Evolutionary conservation across 2,113 vertebrate genomes (phyloP), one percentile per base, ranked within the genome.

Genomic region (Mandrillus leucophaeus): DNA sequence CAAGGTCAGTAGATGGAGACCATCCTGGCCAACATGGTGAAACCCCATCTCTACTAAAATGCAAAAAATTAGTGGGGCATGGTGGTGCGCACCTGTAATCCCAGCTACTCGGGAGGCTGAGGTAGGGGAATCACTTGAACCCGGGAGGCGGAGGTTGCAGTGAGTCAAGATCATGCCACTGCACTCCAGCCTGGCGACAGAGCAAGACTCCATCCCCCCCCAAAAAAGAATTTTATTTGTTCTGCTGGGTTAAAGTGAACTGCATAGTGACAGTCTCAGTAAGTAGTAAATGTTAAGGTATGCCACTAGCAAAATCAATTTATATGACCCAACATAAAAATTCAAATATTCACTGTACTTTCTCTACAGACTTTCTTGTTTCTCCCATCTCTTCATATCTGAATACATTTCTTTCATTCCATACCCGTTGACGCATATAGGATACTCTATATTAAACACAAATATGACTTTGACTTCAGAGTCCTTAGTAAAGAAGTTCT

Each of bases 371-470:
- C 40, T 50, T 88, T 75, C 70, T 27, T 68, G 0, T 75, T 91
- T 89, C 55, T 84, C 68, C 80, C 64, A 64, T 27, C 22, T 84
- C 79, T 80, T 86, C 40, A 70, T 61, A 76, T 45, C 18, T 84
- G 32, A 83, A 38, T 16, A 80, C 27, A n/a, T 80, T 92, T 88
- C n/a, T 86, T 91, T 84, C 55, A 70, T 86, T 96, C 25, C 52
- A 75, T 90, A 89, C 45, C 88, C 61, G 14, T 8, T 88, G 86
- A 27, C 43, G 38, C 55, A 43, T 17, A 9, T 23, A 57, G 20
- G 20, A 78, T 83, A 30, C 84, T 92, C 83, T 59, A 55, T 57
- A 76, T 78, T 88, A 88, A 94, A 91, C 66, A 88, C 76, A 94
- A 96, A 93, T 0, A 2, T 90, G 50, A 80, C 45, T 96, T 94